Base-by-base conservation (phyloP, 2,113 vertebrate genomes). In the Caretta caretta region DNA sequence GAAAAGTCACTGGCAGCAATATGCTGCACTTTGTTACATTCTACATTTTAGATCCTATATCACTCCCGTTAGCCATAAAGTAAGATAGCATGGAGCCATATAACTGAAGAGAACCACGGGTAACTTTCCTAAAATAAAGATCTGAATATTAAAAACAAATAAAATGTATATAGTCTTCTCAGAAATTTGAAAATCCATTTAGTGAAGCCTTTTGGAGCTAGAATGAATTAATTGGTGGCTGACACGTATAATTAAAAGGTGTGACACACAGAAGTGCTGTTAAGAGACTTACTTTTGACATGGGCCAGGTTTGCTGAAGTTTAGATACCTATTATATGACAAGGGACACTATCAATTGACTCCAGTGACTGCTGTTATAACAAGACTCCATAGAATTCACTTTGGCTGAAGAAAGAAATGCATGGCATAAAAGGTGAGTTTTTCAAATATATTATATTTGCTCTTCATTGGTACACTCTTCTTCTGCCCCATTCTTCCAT, bases 1-100 rank as follows among this genome's bases (percentile, higher is more conserved):
- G 89, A 80, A 88, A 94, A 95, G 12, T 29, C 65, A 94, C 53
- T 69, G 75, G 86, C 53, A 48, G 65, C 3, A 92, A 93, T 84
- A 22, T 81, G 87, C 93, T 94, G 85, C 54, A 72, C 49, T 90
- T 90, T 69, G 62, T 69, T 69, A 69, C 62, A 69, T n/a, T 69
- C 86, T 89, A 80, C 6, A 1, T 82, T 84, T 89, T 76, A 84
- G 48, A 54, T 10, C 46, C 46, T 89, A 17, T 0, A 0, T 62
- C 22, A 84, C 75, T 86, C 25, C 78, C 86, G 38, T 57, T 56
- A 83, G 4, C 12, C 53, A 46, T 53, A 35, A 94, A 75, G 35
- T 80, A 87, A 80, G 16, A 20, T 27, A 86, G 72, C 0, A 10
- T 11, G 91, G 94, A 93, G 50, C 59, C 4, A 1, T 5, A 20